Conservation (phyloP, 2,797 vertebrate genomes). For the Rhadinocentrus ornatus region DNA sequence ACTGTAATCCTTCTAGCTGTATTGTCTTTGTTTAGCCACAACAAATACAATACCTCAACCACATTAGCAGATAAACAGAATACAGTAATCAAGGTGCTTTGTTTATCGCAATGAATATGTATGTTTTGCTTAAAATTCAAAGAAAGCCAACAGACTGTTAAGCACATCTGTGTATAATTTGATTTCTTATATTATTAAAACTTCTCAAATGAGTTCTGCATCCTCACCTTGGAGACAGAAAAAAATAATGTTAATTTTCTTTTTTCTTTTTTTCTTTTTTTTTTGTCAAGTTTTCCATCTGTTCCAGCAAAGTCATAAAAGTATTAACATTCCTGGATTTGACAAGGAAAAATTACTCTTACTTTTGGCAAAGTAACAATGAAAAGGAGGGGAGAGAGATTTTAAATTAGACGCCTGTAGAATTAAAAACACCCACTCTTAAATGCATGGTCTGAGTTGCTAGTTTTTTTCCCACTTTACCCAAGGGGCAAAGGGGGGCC, state of each 20-base stretch:
- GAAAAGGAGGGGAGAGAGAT: slow-evolving; percentile 7
- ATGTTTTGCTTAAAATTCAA: slow-evolving; percentile 54
- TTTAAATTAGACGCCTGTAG: slow-evolving; percentile 38
- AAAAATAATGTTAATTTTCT: slow-evolving; percentile 59
- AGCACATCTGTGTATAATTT: slow-evolving; percentile 64
- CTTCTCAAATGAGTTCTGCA: slow-evolving; percentile 43
- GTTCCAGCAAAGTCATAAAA: slow-evolving; percentile 53
- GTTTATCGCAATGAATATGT: slow-evolving; percentile 68
- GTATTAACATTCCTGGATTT: slow-evolving; percentile 61
- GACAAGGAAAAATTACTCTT: slow-evolving; percentile 40
- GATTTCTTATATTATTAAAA: slow-evolving; percentile 65
- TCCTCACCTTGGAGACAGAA: slow-evolving; percentile 48
- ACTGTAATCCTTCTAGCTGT: slow-evolving; percentile 48
- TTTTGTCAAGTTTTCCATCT: slow-evolving; percentile 61
- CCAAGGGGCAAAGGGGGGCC: neutral
- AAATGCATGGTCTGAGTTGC: slow-evolving; percentile 30
- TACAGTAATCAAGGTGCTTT: slow-evolving; percentile 49
- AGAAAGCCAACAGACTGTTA: slow-evolving; percentile 64
- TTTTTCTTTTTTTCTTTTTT: slow-evolving; percentile 24
- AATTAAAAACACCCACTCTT: slow-evolving; percentile 32
- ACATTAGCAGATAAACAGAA: slow-evolving; percentile 56
- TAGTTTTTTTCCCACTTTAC: slow-evolving; percentile 17
- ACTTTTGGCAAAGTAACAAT: slow-evolving; percentile 45
- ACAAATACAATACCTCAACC: slow-evolving; percentile 64
- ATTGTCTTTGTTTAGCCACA: slow-evolving; percentile 41